These are phyloP conservation scores for Acanthochromis polyacanthus DNA, from an alignment of 2,113 vertebrate species.

Conservation along the genomic window DNA sequence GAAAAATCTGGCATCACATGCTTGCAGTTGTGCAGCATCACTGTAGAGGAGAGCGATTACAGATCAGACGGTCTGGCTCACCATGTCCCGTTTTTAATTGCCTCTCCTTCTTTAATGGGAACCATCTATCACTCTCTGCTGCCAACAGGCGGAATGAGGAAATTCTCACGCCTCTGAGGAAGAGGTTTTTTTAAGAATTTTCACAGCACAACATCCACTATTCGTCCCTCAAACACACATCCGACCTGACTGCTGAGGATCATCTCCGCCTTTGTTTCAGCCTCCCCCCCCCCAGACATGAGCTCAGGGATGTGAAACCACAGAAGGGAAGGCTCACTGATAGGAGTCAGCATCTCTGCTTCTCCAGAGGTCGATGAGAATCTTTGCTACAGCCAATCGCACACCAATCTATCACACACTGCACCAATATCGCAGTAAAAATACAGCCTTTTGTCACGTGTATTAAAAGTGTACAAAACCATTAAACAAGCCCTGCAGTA, in stretches of 20 bases:
- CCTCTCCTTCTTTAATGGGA: slow-evolving; percentile 74
- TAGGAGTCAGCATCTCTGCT: slow-evolving; percentile 34
- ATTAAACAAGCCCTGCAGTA: slow-evolving; percentile 14
- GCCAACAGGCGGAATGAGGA: slow-evolving; percentile 41
- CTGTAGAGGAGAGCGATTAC: slow-evolving; percentile 55
- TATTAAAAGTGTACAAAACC: slow-evolving; percentile 10
- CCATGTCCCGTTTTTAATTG: slow-evolving; percentile 75
- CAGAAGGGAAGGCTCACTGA: not conserved
- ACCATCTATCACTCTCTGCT: slow-evolving; percentile 72
- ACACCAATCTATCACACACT: slow-evolving; percentile 28
- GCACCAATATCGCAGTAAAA: not conserved
- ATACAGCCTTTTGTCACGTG: slow-evolving; percentile 17
- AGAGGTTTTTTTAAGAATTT: slow-evolving; percentile 34
- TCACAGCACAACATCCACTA: slow-evolving; percentile 22
- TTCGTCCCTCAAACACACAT: slow-evolving; percentile 25
- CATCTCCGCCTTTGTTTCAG: not conserved
- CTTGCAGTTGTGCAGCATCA: slow-evolving; percentile 20
- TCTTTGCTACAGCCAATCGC: slow-evolving; percentile 17
- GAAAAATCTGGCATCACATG: slow-evolving; percentile 1
- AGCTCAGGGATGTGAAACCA: slow-evolving; percentile 1
- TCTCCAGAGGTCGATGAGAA: slow-evolving; percentile 38
- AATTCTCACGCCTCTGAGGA: slow-evolving; percentile 52
- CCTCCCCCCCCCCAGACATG: not conserved
- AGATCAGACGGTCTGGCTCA: slow-evolving; percentile 58
- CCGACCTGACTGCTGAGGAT: slow-evolving; percentile 9